phyloP scores from a whole-genome alignment of 2,888 invertebrate genomes.

The Ophion costatus region DNA sequence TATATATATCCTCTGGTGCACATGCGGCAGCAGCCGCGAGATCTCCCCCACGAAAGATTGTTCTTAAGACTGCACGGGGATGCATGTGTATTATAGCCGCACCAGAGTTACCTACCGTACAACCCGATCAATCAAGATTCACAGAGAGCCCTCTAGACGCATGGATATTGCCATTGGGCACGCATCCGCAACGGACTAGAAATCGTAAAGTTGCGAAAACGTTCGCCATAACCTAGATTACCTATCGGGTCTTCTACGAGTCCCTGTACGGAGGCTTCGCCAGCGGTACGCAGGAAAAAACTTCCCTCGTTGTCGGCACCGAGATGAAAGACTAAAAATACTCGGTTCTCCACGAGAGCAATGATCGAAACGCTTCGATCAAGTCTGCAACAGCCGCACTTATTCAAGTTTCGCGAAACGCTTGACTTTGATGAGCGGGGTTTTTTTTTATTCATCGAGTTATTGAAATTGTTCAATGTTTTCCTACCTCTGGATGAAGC shows the following conservation, averaged over 20 bases:
- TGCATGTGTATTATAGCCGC: slow-evolving; percentile 48
- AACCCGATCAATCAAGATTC: slow-evolving; percentile 33
- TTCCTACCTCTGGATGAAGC: no score
- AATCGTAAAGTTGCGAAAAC: slow-evolving; percentile 38
- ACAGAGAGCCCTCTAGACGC: slow-evolving; percentile 22
- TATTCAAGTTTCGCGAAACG: not conserved
- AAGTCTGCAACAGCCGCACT: not conserved
- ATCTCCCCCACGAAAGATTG: slow-evolving; percentile 37
- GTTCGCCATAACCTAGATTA: slow-evolving; percentile 33
- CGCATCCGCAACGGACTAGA: slow-evolving; percentile 47
- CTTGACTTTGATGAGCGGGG: not conserved
- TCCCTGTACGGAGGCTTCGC: not conserved
- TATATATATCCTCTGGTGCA: slow-evolving; percentile 34
- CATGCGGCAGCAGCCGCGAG: slow-evolving; percentile 33
- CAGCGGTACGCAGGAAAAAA: not conserved
- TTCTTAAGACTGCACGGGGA: slow-evolving; percentile 46
- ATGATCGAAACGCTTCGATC: not conserved
- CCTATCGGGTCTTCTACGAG: not conserved
- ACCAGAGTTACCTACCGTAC: slow-evolving; percentile 33
- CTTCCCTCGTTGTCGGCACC: not conserved
- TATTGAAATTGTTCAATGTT: not conserved
- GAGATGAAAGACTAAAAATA: not conserved
- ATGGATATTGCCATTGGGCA: slow-evolving; percentile 49
- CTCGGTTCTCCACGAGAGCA: not conserved
- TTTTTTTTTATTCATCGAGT: not conserved